Base-by-base conservation (phyloP, 2,113 vertebrate species). In the Leiothrix lutea region DNA sequence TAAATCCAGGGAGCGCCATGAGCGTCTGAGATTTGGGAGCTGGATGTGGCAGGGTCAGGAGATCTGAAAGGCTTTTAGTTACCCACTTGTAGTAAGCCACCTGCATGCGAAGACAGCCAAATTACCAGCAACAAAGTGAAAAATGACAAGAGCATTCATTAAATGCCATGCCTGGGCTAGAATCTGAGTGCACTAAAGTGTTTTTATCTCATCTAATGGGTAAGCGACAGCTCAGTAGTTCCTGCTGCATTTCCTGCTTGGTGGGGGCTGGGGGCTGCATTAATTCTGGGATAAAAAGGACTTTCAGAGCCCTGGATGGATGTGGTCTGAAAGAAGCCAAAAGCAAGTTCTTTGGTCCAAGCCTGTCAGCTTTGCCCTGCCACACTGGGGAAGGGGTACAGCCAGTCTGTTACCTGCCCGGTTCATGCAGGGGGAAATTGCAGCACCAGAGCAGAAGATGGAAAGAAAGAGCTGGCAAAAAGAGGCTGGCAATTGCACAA, bases 101-200 rank as follows among this genome's bases (percentile, higher is more conserved):
- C 96, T 96, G 93, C 94, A 62, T 17, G 79, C 5, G 5, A 94
- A 85, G 94, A 95, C 94, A 95, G 95, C 96, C 95, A 96, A 97
- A 97, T 97, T 95, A 95, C 90, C 74, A 96, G 86, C 73, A 94
- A 84, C 91, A 88, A 95, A 95, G 95, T 74, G 80, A 96, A 94
- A 97, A 97, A 94, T 92, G 95, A 97, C 96, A 97, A 95, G 91
- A 94, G 91, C 80, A 96, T 97, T 97, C 96, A 97, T 97, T 95
- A 96, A 94, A 79, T 80, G 77, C 96, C 56, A 71, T 84, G 92
- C 92, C 61, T 84, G 91, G 91, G 42, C 83, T 86, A 88, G 80
- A 88, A 90, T 93, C 88, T 83, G 94, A 93, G 88, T 3, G 47
- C 83, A 91, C 91, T 95, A 35, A 93, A 93, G 92, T 95, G 94